Conservation (phyloP, 2,113 vertebrate genomes). For the Chaenogobius annularis region DNA sequence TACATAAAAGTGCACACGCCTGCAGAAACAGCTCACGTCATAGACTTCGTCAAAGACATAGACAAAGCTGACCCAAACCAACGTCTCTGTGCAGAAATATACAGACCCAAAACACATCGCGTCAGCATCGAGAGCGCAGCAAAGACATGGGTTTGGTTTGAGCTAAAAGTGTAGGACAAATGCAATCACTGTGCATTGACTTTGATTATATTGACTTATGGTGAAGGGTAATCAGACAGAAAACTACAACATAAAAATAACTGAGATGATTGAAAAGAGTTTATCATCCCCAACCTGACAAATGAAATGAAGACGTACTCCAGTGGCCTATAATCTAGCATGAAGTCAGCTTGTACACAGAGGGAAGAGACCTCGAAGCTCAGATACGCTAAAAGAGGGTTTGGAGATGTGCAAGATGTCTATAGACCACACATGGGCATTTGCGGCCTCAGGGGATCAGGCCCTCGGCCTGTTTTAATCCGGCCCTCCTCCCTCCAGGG, state of each 20-base stretch:
- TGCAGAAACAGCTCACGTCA: constrained; percentile 66
- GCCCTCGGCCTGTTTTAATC: no score
- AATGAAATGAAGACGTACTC: constrained; percentile 25
- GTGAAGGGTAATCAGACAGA: constrained; percentile 39
- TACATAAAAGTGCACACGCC: constrained; percentile 71
- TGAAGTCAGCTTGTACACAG: constrained; percentile 34
- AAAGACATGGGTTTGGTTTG: background rate
- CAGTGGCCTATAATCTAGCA: constrained; percentile 28
- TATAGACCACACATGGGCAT: no score
- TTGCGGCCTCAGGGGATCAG: no score
- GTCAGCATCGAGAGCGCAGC: constrained; percentile 10
- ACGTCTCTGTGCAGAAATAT: constrained; percentile 22
- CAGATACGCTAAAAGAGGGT: constrained; percentile 5
- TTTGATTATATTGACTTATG: constrained; percentile 41
- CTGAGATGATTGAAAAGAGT: constrained; percentile 49
- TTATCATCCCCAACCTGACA: constrained; percentile 40
- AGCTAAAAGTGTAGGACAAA: constrained; percentile 13
- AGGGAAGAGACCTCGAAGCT: constrained; percentile 31
- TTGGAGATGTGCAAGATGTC: background rate
- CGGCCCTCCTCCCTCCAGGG: no score
- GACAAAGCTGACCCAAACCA: constrained; percentile 57
- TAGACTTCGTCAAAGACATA: constrained; percentile 36
- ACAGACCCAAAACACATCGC: constrained; percentile 32
- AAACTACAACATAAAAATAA: constrained; percentile 54
- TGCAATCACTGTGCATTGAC: background rate